A percentile compares a stretch with the other conserved stretches of the same genome.
Evolutionary conservation across 2,888 invertebrate species (phyloP).

Genomic region (Gortyna flavago): DNA sequence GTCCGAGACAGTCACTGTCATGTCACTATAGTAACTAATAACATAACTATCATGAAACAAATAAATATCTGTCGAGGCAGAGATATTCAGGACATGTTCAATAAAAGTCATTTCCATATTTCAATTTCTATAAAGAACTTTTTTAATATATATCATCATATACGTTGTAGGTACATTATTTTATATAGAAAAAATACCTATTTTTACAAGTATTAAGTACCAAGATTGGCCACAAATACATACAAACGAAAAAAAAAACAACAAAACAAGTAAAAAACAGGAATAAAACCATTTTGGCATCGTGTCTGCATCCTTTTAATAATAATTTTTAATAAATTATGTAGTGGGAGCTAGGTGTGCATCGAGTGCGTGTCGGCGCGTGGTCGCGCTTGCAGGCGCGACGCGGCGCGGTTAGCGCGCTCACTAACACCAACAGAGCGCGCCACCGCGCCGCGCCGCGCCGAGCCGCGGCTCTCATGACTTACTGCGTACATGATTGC

Average conservation of each 20-base stretch:
- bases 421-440: conserved; percentile 62
- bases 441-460: conserved; percentile 60
- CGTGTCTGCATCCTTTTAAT: conserved; percentile 87
- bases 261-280: conserved; percentile 90
- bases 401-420: conserved; percentile 44
- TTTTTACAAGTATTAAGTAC: conserved; percentile 90
- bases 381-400: conserved; percentile 45
- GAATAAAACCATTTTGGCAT: conserved; percentile 90
- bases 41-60: conserved; percentile 45
- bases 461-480: conserved; percentile 58
- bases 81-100: conserved; percentile 75
- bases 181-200: conserved; percentile 90
- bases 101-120: conserved; percentile 87
- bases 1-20: conserved; percentile 26
- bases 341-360: conserved; percentile 79
- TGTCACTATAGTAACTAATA: conserved; percentile 30
- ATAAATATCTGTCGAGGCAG: conserved; percentile 52
- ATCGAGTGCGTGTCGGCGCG: conserved; percentile 65
- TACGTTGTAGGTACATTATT: conserved; percentile 89
- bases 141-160: conserved; percentile 88
- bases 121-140: conserved; percentile 89
- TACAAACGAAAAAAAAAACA: conserved; percentile 87
- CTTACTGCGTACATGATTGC: conserved; percentile 63
- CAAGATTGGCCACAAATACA: conserved; percentile 90
- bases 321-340: conserved; percentile 85